Conservation (phyloP, 2,888 invertebrate species). For the Lasioglossum vierecki region DNA sequence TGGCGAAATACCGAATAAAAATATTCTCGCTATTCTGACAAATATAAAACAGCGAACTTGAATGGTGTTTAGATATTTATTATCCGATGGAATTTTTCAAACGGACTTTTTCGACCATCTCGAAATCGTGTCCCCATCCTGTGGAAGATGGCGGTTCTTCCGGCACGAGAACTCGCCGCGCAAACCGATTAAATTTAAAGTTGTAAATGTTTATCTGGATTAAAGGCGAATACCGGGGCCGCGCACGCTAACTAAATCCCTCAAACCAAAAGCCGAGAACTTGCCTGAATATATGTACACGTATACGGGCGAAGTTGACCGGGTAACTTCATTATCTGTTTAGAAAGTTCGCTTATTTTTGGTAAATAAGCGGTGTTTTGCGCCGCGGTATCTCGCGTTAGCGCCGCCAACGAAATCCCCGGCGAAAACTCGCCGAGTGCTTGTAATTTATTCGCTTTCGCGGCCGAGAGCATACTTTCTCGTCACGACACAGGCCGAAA, state of each 20-base stretch:
- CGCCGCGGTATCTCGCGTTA: slow-evolving; percentile 21
- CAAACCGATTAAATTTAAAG: slow-evolving; percentile 40
- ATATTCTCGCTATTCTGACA: neutral
- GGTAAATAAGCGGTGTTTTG: slow-evolving; percentile 33
- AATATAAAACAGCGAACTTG: neutral
- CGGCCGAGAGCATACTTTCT: slow-evolving; percentile 6
- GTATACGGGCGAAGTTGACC: slow-evolving; percentile 33
- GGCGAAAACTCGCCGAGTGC: neutral
- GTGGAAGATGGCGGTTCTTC: neutral
- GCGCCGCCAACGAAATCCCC: neutral
- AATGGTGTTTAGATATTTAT: neutral
- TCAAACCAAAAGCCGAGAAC: slow-evolving; percentile 31
- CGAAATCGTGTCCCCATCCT: neutral
- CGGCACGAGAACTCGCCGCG: neutral
- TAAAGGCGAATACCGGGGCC: slow-evolving; percentile 2
- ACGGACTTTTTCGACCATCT: neutral
- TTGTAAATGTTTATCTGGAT: slow-evolving; percentile 48
- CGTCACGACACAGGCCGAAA: neutral
- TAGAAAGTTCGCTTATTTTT: slow-evolving; percentile 47
- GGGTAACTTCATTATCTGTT: slow-evolving; percentile 49
- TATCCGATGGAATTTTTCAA: neutral
- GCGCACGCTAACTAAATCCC: slow-evolving; percentile 23
- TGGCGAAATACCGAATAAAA: no score
- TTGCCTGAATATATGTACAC: neutral
- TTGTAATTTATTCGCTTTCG: slow-evolving; percentile 31